Percentiles rank a stretch among this genome's conserved stretches.
Evolutionary conservation across 23 tunicate species (phyloP).

Genomic region (Halocynthia roretzi): DNA sequence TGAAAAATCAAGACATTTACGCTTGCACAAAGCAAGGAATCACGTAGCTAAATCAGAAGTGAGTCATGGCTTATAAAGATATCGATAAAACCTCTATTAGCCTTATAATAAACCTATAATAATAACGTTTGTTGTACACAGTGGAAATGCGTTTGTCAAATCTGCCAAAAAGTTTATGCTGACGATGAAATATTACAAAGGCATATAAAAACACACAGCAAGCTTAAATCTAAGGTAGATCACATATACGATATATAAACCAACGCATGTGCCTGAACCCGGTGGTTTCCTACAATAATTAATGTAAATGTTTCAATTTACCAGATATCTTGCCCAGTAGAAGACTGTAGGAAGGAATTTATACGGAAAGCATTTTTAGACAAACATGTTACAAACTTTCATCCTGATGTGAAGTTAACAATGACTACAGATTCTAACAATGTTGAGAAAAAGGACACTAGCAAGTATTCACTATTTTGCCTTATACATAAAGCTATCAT

Average conservation of each 20-base stretch:
- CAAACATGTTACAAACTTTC: constrained; percentile 12
- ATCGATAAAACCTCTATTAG: neutral
- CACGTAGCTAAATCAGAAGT: constrained; percentile 57
- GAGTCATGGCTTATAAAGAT: neutral
- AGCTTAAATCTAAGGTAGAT: constrained; percentile 4
- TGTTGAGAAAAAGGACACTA: too few relatives aligned
- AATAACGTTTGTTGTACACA: neutral
- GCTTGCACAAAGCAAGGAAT: constrained; percentile 50
- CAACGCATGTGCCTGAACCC: too few relatives aligned
- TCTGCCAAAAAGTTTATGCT: constrained; percentile 54
- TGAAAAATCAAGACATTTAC: constrained; percentile 34
- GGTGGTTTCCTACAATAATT: too few relatives aligned
- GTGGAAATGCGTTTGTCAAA: constrained; percentile 47
- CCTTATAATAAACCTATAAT: neutral
- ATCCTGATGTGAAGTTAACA: constrained; percentile 5
- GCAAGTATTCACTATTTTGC: too few relatives aligned
- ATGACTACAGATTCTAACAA: too few relatives aligned
- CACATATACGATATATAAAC: neutral
- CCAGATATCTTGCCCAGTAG: constrained; percentile 6
- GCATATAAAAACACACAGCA: constrained; percentile 38
- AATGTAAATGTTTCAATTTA: neutral
- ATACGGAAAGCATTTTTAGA: constrained; percentile 7
- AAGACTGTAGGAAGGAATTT: constrained; percentile 1
- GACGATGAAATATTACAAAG: constrained; percentile 58
- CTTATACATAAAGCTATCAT: too few relatives aligned